Evolutionary conservation across 1,140 invertebrate genomes (phyloP), one percentile per base, ranked within the genome.

Genomic region (Sitophilus oryzae): DNA sequence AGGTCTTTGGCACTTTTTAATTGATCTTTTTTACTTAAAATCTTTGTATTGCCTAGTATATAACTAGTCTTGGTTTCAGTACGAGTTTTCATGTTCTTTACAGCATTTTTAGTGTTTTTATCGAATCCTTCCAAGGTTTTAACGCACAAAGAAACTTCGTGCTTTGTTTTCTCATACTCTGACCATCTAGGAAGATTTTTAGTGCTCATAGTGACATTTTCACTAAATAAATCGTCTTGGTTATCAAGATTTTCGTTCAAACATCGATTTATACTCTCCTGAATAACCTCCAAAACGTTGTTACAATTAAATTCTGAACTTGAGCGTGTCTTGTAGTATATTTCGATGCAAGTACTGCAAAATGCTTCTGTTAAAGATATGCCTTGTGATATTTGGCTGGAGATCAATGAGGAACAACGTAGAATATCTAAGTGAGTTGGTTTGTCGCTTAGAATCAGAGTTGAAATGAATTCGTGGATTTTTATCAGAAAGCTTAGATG

Each of bases 251-350:
- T 34, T 30, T 43, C 20, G 16, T 15, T n/a, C 2, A 56, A 20
- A 50, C 42, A 30, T 48, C 50, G 61, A 23, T 56, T 19, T 23
- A 68, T 67, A 42, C 61, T 44, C 19, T 54, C 54, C 43, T 52
- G 52, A 8, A 71, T 61, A 1, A 61, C 44, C 18, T 42, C 42
- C n/a, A 48, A 50, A 37, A 62, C 59, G 51, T 70, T 70, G 38
- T 63, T 70, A 3, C 67, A 68, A n/a, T 69, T 61, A 57, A 79
- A 79, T 55, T 79, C 77, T 19, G 68, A 65, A 3, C 76, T 69
- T 34, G 74, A 75, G 61, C 79, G 74, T 0, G 79, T 77, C 66
- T 69, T 84, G 15, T 85, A 75, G 63, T 88, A 90, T 19, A 88
- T 79, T 64, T 88, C 85, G 1, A 75, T 67, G 59, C 83, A 83